Conservation (phyloP, 2,797 vertebrate species). For the Neoniphon sammara region DNA sequence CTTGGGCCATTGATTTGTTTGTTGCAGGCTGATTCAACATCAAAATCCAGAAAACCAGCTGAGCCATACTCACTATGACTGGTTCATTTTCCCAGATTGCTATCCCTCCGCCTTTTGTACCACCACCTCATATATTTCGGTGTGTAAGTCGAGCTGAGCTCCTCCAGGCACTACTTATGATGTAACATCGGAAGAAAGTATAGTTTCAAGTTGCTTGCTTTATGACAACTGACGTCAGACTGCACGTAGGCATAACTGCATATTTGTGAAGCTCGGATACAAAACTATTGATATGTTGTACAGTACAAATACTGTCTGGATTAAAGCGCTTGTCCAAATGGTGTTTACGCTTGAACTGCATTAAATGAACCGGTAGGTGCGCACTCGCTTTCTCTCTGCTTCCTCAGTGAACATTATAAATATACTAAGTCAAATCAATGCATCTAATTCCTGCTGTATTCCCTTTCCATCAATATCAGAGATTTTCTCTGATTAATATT, state of each 20-base stretch:
- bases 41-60: no score
- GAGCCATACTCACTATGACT: background rate
- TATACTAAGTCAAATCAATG: background rate
- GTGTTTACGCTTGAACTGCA: slow-evolving; percentile 1
- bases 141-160: background rate
- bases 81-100: background rate
- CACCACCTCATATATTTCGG: background rate
- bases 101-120: background rate
- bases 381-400: background rate
- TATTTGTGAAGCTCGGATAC: background rate
- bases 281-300: slow-evolving; percentile 18
- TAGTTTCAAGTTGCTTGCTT: background rate
- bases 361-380: slow-evolving; percentile 25
- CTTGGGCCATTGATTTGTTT: no score
- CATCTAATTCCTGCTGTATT: background rate
- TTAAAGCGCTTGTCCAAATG: background rate
- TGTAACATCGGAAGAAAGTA: slow-evolving; percentile 14
- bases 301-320: background rate
- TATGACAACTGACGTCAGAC: slow-evolving; percentile 49
- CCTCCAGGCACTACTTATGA: background rate
- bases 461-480: background rate
- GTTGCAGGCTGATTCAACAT: no score
- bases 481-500: background rate
- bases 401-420: slow-evolving; percentile 3
- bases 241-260: slow-evolving; percentile 10